Conservation (phyloP, 2,797 vertebrate genomes). For the Siniperca obscura region DNA sequence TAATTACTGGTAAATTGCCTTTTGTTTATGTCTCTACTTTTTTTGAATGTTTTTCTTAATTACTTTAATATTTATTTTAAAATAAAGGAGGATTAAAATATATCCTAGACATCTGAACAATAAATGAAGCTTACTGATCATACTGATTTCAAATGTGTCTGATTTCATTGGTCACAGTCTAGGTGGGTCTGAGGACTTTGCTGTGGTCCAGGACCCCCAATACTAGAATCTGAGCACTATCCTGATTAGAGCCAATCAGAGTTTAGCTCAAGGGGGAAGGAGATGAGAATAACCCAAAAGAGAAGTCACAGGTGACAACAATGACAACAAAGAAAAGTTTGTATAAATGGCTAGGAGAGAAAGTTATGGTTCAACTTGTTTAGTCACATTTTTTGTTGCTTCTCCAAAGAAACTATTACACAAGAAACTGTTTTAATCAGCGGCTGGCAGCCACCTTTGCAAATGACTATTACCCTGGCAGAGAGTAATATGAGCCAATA, state of each 20-base stretch:
- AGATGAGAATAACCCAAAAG: background rate
- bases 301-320: background rate
- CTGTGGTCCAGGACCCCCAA: background rate
- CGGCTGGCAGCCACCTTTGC: background rate
- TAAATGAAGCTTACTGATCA: background rate
- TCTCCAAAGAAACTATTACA: background rate
- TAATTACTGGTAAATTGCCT: constrained; percentile 35
- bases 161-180: background rate
- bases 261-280: background rate
- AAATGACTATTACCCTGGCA: constrained; percentile 11
- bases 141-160: background rate
- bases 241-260: background rate
- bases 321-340: background rate
- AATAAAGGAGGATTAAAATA: constrained; percentile 1
- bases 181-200: background rate
- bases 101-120: background rate
- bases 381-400: background rate
- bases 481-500: constrained; percentile 27
- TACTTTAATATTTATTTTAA: background rate
- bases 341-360: background rate
- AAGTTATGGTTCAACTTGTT: background rate
- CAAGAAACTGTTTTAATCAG: background rate
- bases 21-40: background rate
- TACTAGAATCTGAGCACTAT: background rate
- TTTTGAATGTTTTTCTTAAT: constrained; percentile 8